Conservation (phyloP, 2,888 invertebrate genomes). For the Xestoiulus laeticollis region DNA sequence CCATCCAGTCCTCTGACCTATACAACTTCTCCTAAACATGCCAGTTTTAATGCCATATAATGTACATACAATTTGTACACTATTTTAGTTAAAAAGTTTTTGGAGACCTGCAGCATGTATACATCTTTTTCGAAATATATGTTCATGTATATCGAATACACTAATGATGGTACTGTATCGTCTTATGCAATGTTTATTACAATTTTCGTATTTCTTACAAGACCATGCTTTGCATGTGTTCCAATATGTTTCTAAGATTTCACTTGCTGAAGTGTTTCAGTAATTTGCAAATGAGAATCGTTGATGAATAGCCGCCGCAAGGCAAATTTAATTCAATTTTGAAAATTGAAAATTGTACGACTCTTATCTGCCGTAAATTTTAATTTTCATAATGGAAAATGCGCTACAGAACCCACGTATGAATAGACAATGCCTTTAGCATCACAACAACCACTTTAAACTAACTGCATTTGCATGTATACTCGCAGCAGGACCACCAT, state of each 20-base stretch:
- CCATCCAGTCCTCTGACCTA: too few species aligned
- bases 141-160: too few species aligned
- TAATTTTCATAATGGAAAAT: background rate
- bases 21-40: too few species aligned
- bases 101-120: too few species aligned
- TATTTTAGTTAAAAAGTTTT: too few species aligned
- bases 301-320: background rate
- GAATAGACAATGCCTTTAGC: background rate
- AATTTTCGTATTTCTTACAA: too few species aligned
- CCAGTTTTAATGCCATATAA: too few species aligned
- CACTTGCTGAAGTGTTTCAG: background rate
- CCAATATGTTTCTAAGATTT: background rate
- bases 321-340: background rate
- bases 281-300: background rate
- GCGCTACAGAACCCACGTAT: background rate
- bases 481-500: conserved; percentile 18
- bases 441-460: background rate
- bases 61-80: too few species aligned
- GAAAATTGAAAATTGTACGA: background rate
- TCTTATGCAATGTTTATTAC: too few species aligned
- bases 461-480: background rate
- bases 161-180: too few species aligned
- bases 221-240: too few species aligned
- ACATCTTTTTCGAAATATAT: too few species aligned
- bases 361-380: conserved; percentile 1